A percentile compares a stretch with the other conserved stretches of the same genome.
Evolutionary conservation across 2,888 invertebrate species (phyloP).

Genomic region (Rosalia funebris): DNA sequence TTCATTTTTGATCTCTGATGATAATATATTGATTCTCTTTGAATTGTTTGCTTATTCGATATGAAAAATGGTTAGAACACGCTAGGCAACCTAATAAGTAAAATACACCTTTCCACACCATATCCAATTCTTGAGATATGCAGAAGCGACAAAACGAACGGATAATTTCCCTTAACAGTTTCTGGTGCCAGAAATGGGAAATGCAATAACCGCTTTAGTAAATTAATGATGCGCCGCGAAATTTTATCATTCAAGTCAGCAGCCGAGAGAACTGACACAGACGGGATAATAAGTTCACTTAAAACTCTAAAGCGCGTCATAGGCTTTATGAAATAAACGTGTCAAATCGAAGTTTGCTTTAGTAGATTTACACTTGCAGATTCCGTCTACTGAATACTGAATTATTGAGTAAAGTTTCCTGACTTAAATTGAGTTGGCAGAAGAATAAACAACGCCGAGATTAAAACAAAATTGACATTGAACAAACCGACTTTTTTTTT

Average conservation of each 20-base stretch:
- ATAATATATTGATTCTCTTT: background rate
- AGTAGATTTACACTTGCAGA: background rate
- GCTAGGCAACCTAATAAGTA: too few relatives aligned
- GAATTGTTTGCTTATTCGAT: too few relatives aligned
- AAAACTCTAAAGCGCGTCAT: background rate
- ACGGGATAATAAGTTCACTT: slow-evolving; percentile 6
- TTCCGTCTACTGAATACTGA: background rate
- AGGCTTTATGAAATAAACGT: slow-evolving; percentile 4
- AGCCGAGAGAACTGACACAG: background rate
- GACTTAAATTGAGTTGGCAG: too few relatives aligned
- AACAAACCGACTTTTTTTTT: too few relatives aligned
- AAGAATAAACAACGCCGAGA: too few relatives aligned
- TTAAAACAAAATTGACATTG: too few relatives aligned
- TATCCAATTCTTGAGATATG: too few relatives aligned
- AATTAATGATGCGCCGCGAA: background rate
- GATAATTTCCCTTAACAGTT: slow-evolving; percentile 5
- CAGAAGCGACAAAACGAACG: too few relatives aligned
- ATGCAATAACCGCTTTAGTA: slow-evolving; percentile 1
- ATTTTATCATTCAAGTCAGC: background rate
- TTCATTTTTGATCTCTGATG: too few relatives aligned
- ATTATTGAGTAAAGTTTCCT: background rate
- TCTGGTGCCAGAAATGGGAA: background rate
- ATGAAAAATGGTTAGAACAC: too few relatives aligned
- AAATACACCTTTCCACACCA: too few relatives aligned
- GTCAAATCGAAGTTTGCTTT: slow-evolving; percentile 3